Evolutionary conservation across 2,888 invertebrate species (phyloP).

Genomic region (Elysia crispata): DNA sequence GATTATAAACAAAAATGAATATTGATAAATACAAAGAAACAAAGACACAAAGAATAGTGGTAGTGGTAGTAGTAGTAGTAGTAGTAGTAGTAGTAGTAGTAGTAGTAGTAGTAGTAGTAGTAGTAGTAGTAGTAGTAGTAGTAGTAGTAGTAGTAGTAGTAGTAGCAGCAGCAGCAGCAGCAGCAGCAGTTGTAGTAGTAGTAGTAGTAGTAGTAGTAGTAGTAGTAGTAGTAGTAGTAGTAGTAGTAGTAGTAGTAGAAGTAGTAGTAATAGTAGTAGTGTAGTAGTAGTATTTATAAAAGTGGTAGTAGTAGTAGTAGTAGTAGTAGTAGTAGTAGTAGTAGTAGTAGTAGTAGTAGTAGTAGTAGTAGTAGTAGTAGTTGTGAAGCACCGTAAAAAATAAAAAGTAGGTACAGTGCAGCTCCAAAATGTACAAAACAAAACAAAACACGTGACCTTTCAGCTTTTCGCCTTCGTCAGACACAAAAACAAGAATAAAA

Average conservation of each 20-base stretch:
- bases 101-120: background rate
- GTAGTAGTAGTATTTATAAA: no score
- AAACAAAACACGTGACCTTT: no score
- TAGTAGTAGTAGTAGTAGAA: background rate
- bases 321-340: background rate
- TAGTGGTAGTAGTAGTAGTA: constrained; percentile 18
- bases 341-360: background rate
- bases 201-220: background rate
- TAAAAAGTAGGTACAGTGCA: no score
- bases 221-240: background rate
- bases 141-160: constrained; percentile 12
- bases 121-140: constrained; percentile 14
- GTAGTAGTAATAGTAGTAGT: no score
- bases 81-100: background rate
- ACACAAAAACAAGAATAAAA: no score
- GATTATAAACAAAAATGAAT: background rate
- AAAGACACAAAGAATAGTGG: background rate
- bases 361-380: no score
- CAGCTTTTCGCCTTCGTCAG: no score
- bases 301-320: background rate
- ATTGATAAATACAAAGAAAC: background rate
- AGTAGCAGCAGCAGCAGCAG: background rate
- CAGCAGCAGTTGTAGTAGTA: background rate
- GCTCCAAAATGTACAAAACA: no score
- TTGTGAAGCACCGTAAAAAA: no score